Base-by-base conservation (phyloP, 2,888 invertebrate species). In the Yponomeuta sedellus region DNA sequence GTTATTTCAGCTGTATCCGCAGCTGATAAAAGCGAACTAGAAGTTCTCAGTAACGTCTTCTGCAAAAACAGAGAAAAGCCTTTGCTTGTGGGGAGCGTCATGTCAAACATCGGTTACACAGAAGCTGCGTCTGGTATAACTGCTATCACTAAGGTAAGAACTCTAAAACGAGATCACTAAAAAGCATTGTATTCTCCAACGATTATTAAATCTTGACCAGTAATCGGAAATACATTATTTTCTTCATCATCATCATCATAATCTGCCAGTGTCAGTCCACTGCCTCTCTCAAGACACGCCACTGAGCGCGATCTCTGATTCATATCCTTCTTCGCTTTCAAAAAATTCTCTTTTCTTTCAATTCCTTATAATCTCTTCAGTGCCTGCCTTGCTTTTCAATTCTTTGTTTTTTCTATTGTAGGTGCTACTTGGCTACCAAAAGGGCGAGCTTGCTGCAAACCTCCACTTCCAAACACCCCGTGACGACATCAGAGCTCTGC, bases 361-460 rank as follows among this genome's bases (percentile, higher is more conserved):
- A n/a, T n/a, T n/a, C n/a, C n/a, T n/a, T 10, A 65, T 64, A 66
- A 40, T 68, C 65, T 39, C 10, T 8, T 28, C 2, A 11, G 34
- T 10, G 52, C 12, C 11, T 19, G 25, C 25, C 25, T 25, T 25
- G 25, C 10, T 34, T 34, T 11, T 65, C 2, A 28, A n/a, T 3
- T 10, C 12, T n/a, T 34, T 28, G 8, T 34, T 4, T n/a, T 11
- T 22, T 40, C 16, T 11, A 85, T 92, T 78, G 72, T 92, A 88
- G 88, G 84, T 88, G 0, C 69, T 88, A 11, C 86, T 96, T 57
- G 93, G 94, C 0, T 95, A 95, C 86, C 94, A 95, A 73, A 87
- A 86, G 19, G 94, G 94, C 0, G 71, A 85, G 11, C 88, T 97
- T 64, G 95, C 96, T 0, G 94, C 93, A 0, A 97, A 96, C 81